phyloP scores from a whole-genome alignment of 2,797 vertebrate genomes.

The Crax fasciolata region DNA sequence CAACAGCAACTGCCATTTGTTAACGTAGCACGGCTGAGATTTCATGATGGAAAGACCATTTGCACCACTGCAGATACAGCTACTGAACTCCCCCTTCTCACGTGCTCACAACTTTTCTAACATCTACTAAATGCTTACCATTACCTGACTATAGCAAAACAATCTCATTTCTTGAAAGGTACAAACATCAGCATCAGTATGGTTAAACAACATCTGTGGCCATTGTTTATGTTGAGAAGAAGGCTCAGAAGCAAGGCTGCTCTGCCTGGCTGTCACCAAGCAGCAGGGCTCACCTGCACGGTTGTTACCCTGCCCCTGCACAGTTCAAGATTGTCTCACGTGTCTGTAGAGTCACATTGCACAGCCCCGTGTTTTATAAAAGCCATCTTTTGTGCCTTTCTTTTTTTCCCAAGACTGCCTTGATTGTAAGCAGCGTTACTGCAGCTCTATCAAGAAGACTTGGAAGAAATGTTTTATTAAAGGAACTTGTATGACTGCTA shows the following conservation, averaged over 20 bases:
- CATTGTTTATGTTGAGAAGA: not conserved
- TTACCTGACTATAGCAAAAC: not conserved
- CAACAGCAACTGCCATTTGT: not conserved
- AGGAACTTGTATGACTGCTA: not conserved
- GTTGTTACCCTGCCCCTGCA: not conserved
- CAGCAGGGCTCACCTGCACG: not conserved
- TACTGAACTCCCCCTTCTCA: accelerated
- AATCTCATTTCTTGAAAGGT: not conserved
- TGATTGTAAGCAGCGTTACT: not conserved
- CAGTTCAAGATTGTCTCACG: accelerated
- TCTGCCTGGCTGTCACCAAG: not conserved
- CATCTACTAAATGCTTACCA: not conserved
- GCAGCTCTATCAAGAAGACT: not conserved
- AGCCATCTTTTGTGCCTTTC: not conserved
- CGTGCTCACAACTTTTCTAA: not conserved
- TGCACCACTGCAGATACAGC: not conserved
- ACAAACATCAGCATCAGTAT: accelerated
- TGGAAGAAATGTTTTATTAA: not conserved
- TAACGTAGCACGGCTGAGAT: not conserved
- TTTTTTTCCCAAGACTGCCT: not conserved
- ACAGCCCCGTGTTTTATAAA: not conserved
- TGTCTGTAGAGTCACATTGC: not conserved
- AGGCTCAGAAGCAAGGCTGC: not conserved
- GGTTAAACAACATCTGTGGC: not conserved
- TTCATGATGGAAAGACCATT: not conserved